Percentiles rank a stretch among this genome's conserved stretches.
Evolutionary conservation across 2,113 vertebrate genomes (phyloP).

Genomic region (Danionella cerebrum): DNA sequence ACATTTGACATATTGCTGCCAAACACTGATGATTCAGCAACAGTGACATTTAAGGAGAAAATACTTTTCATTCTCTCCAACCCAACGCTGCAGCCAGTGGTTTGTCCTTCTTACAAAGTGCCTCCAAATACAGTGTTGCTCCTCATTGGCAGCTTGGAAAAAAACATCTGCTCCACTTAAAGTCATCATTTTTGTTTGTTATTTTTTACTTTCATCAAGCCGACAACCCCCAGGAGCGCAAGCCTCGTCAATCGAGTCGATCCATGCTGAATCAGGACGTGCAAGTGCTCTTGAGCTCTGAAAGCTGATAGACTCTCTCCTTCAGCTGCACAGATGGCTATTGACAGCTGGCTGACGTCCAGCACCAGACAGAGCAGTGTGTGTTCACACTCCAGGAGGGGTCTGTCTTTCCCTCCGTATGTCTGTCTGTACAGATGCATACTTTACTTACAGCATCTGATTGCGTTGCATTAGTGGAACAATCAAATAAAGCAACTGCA

Average conservation of each 20-base stretch:
- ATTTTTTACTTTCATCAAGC: background rate
- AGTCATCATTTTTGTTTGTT: background rate
- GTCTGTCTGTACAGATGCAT: background rate
- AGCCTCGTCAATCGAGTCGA: background rate
- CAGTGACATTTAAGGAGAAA: too few species aligned
- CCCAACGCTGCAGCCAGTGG: too few species aligned
- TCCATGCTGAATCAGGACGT: background rate
- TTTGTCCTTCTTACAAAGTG: too few species aligned
- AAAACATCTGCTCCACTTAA: background rate
- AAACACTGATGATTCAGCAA: too few species aligned
- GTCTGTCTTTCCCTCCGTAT: background rate
- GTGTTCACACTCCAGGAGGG: background rate
- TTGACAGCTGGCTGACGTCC: slow-evolving; percentile 26
- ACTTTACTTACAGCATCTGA: background rate
- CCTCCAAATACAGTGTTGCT: too few species aligned
- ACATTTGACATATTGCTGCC: too few species aligned
- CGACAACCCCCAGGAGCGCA: background rate
- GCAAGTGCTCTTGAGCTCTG: background rate
- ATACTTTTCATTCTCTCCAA: too few species aligned
- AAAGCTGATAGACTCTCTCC: slow-evolving; percentile 1
- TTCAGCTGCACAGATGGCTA: slow-evolving; percentile 14
- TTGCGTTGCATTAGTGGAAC: background rate
- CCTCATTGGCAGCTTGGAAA: background rate
- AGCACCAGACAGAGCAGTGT: background rate
- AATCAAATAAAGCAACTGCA: background rate